A percentile compares a stretch with the other conserved stretches of the same genome.
Conservation (phyloP, 2,113 vertebrate species). For the Gadus chalcogrammus region DNA sequence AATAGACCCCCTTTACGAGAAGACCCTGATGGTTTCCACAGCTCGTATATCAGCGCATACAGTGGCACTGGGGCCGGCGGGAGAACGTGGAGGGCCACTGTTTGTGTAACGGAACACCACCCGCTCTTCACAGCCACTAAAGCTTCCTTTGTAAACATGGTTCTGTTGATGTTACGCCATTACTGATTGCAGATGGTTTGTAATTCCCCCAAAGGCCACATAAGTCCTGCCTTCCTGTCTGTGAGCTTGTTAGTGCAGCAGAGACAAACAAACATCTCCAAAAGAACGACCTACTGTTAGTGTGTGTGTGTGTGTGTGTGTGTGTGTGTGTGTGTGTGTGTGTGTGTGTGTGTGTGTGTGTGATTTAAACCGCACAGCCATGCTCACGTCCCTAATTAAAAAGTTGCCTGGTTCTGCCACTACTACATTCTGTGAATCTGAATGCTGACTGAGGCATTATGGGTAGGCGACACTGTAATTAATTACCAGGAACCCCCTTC, state of each 20-base stretch:
- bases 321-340: slow-evolving; percentile 5
- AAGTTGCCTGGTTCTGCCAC: slow-evolving; percentile 35
- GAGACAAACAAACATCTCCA: too few species aligned
- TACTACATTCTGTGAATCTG: slow-evolving; percentile 34
- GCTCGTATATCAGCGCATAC: slow-evolving; percentile 16
- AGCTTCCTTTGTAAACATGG: slow-evolving; percentile 32
- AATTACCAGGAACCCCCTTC: slow-evolving; percentile 33
- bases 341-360: slow-evolving; percentile 3
- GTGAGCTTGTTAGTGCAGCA: background rate
- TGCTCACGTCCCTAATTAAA: slow-evolving; percentile 51
- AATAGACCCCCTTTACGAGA: too few species aligned
- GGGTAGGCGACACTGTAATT: slow-evolving; percentile 46
- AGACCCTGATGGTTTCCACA: background rate
- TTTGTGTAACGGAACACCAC: slow-evolving; percentile 26
- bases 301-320: slow-evolving; percentile 30
- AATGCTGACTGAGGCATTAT: slow-evolving; percentile 47
- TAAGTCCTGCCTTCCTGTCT: background rate
- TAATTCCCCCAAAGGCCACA: slow-evolving; percentile 5
- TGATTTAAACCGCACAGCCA: background rate
- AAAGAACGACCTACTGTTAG: background rate
- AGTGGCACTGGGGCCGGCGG: background rate
- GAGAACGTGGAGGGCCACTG: slow-evolving; percentile 16
- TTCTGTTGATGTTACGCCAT: slow-evolving; percentile 34
- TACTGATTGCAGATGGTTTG: slow-evolving; percentile 31
- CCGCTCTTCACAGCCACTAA: slow-evolving; percentile 16